Conservation (phyloP, 2,888 invertebrate genomes). For the Nomada lathburiana region DNA sequence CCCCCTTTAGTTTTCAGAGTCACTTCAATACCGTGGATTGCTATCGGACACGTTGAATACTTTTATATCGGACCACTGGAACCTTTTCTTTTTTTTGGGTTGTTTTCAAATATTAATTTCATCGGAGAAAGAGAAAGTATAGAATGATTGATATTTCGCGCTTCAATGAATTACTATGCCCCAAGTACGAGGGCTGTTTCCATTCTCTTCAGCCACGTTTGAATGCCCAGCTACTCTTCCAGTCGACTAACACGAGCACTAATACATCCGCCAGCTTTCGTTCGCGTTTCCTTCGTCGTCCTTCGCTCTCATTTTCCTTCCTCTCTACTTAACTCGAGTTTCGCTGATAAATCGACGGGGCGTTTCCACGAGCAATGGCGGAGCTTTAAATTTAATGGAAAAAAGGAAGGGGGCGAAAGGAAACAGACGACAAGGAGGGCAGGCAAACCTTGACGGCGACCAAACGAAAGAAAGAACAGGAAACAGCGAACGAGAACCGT, state of each 20-base stretch:
- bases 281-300: slow-evolving; percentile 45
- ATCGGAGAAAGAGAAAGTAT: no score
- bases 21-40: not conserved
- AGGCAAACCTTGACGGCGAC: not conserved
- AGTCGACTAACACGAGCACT: slow-evolving; percentile 29
- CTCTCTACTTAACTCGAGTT: slow-evolving; percentile 52
- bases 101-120: no score
- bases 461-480: not conserved
- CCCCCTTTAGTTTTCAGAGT: not conserved
- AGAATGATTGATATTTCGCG: no score
- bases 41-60: not conserved
- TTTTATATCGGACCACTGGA: not conserved
- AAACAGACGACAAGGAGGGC: slow-evolving; percentile 1
- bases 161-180: no score
- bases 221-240: slow-evolving; percentile 7
- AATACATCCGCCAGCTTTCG: slow-evolving; percentile 38
- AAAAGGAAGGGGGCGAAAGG: slow-evolving; percentile 1
- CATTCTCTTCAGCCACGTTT: slow-evolving; percentile 39
- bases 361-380: slow-evolving; percentile 55
- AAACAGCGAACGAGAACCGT: not conserved
- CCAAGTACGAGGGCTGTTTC: slow-evolving; percentile 12
- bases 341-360: slow-evolving; percentile 67
- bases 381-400: slow-evolving; percentile 57
- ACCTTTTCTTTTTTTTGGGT: not conserved
- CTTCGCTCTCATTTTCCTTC: slow-evolving; percentile 46